Evolutionary conservation across 2,113 vertebrate species (phyloP).

Genomic region (Muscicapa adusta): DNA sequence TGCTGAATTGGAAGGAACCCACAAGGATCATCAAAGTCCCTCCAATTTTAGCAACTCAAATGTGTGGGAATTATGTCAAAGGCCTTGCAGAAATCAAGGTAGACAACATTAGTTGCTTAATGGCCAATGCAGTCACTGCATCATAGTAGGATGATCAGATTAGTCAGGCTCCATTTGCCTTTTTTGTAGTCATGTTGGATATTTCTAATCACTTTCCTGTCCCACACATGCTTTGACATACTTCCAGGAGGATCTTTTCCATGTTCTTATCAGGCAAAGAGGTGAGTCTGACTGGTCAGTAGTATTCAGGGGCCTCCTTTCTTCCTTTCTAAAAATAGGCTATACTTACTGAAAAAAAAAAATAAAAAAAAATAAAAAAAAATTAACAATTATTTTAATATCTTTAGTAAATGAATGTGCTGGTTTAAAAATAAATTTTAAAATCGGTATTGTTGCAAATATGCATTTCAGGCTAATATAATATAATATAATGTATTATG

Average conservation of each 20-base stretch:
- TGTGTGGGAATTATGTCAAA: not conserved
- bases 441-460: not conserved
- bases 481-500: too few species aligned
- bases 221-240: not conserved
- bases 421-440: not conserved
- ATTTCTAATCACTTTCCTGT: not conserved
- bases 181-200: not conserved
- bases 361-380: not conserved
- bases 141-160: not conserved
- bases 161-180: not conserved
- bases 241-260: not conserved
- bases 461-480: not conserved
- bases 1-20: too few species aligned
- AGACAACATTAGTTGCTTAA: not conserved
- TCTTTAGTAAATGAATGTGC: not conserved
- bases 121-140: not conserved
- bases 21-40: too few species aligned
- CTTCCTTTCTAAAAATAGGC: not conserved
- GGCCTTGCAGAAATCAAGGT: not conserved
- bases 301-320: not conserved
- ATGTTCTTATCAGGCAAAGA: accelerated
- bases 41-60: not conserved
- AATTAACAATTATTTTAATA: not conserved
- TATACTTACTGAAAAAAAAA: not conserved
- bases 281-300: not conserved